Conservation (phyloP, 2,113 vertebrate genomes). For the Dinomys branickii region DNA sequence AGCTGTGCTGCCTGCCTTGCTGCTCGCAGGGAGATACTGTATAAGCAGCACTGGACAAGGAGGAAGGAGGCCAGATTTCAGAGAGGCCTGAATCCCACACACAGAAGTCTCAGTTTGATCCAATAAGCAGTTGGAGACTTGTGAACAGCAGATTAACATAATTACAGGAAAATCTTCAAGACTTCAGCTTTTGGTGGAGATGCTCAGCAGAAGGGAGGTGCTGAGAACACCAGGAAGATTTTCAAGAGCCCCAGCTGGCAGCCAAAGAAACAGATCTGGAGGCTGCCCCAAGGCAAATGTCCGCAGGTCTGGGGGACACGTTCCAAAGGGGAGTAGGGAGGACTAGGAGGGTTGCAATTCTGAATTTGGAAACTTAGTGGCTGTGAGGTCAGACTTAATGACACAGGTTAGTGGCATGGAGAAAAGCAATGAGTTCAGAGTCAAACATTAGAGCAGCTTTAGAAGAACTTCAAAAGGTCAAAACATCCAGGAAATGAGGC, state of each 20-base stretch:
- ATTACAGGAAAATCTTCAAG: constrained; percentile 65
- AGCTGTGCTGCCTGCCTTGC: background rate
- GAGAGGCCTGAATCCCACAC: constrained; percentile 57
- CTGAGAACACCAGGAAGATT: background rate
- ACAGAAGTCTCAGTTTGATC: constrained; percentile 52
- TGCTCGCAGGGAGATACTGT: background rate
- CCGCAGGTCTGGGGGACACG: background rate
- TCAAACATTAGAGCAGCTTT: background rate
- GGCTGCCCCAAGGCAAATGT: background rate
- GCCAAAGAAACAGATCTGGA: background rate
- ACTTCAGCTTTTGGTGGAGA: constrained; percentile 29
- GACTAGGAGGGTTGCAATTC: background rate
- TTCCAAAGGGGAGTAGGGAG: background rate
- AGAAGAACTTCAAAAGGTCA: background rate
- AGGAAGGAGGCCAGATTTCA: constrained; percentile 65
- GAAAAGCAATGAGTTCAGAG: background rate
- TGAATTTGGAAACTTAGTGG: background rate
- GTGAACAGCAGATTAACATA: constrained; percentile 62
- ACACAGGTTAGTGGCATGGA: background rate
- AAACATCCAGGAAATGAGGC: background rate
- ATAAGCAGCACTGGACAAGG: background rate
- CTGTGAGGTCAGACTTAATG: background rate
- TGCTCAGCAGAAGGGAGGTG: background rate
- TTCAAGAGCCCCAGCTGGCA: background rate
- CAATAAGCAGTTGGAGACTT: constrained; percentile 61